These are phyloP conservation scores for Dryoscopus gambensis DNA, from an alignment of 2,113 vertebrate species.

Conservation along the genomic window DNA sequence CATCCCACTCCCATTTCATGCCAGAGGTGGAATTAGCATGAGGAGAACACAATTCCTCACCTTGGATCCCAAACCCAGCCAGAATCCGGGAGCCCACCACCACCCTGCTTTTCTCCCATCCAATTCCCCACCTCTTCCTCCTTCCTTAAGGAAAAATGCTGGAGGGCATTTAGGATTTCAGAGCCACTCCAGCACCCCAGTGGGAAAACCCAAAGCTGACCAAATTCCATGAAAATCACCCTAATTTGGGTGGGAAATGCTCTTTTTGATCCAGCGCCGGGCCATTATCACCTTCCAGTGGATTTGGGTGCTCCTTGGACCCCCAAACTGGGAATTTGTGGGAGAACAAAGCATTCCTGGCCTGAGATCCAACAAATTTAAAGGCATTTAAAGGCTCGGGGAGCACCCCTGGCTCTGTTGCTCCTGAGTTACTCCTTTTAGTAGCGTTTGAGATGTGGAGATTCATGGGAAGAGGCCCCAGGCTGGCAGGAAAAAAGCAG, in stretches of 20 bases:
- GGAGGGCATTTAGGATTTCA: background rate
- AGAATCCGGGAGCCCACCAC: background rate
- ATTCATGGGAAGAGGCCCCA: background rate
- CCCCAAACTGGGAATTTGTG: rapidly evolving
- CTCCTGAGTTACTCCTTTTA: background rate
- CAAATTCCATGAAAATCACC: background rate
- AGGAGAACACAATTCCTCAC: background rate
- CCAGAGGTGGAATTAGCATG: background rate
- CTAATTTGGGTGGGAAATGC: rapidly evolving
- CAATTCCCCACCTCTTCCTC: background rate
- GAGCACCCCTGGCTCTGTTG: background rate
- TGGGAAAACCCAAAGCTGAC: background rate
- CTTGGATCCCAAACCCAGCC: background rate
- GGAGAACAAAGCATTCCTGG: background rate
- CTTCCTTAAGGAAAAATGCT: background rate
- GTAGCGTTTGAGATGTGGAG: background rate
- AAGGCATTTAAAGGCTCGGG: background rate
- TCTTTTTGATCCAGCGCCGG: background rate
- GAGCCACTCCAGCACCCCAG: background rate
- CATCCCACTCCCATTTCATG: background rate
- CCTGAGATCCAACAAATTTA: background rate
- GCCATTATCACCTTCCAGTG: rapidly evolving
- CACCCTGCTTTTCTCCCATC: rapidly evolving
- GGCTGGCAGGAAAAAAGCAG: background rate
- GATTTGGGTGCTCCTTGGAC: background rate